Base-by-base conservation (phyloP, 2,797 vertebrate species). In the Hafferia zeledoni region DNA sequence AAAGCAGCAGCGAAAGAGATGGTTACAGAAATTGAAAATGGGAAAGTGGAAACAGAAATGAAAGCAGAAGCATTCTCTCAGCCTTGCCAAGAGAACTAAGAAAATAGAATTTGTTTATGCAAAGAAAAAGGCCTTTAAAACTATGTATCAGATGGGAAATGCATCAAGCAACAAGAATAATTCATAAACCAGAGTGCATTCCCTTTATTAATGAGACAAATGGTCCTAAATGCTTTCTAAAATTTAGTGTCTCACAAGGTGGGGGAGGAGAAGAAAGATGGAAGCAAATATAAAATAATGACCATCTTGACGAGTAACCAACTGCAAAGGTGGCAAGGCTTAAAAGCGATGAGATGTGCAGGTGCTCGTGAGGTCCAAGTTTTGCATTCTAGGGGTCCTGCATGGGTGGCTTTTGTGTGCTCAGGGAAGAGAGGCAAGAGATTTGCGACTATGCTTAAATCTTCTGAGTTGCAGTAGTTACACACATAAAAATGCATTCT, bases 31-130 rank as follows among this genome's bases (percentile, higher is more conserved):
- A 43, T 19, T 25, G 35, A 57, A 67, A 89, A 44, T 0, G 4
- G 22, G 5, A n/a, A 81, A 67, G 47, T 23, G 39, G 25, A 82
- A 92, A 72, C 10, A 44, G 56, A 39, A 57, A 52, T 17, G 30
- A 39, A 77, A 59, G n/a, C 16, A 77, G 74, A 93, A 88, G 86
- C 17, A 79, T 44, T 56, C 46, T 93, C n/a, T 65, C 39, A 68
- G 41, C 39, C 43, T 90, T 91, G 47, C 52, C 31, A 69, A 70
- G 52, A 70, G 53, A 96, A 70, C n/a, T 28, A 80, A 61, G 59
- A 87, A 81, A 86, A 25, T 0, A 87, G 33, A 68, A 63, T 57
- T 63, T 69, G 13, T 59, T 76, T 74, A 84, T 43, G 16, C 49
- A 82, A 52, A 52, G 35, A 15, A 70, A 70, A 84, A 53, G 2